These are phyloP conservation scores for Pseudorasbora parva DNA, from an alignment of 2,113 vertebrate species.

Conservation along the genomic window DNA sequence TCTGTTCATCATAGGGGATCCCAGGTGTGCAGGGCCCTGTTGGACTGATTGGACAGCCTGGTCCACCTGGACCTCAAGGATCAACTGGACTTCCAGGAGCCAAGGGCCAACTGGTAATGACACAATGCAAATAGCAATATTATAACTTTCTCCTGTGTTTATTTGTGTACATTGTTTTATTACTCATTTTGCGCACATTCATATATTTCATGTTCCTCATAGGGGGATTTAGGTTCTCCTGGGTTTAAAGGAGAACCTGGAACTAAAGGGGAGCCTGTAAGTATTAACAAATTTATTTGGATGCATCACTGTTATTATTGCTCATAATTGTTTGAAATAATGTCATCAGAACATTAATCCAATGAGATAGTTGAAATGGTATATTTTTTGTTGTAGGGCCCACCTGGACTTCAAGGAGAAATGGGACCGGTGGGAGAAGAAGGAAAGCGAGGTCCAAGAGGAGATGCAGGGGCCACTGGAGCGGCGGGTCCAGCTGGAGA, in stretches of 20 bases:
- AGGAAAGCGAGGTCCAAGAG: conserved; percentile 91
- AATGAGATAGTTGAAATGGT: background rate
- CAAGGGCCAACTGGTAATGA: conserved; percentile 89
- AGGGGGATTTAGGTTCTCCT: conserved; percentile 89
- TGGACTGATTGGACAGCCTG: conserved; percentile 83
- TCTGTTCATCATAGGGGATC: conserved; percentile 76
- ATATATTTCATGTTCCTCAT: conserved; percentile 32
- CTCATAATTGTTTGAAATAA: background rate
- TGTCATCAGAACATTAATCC: background rate
- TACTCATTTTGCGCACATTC: background rate
- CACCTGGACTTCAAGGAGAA: conserved; percentile 85
- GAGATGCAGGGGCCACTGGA: conserved; percentile 87
- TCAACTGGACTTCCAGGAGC: conserved; percentile 87
- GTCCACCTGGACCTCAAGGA: conserved; percentile 90
- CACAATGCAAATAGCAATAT: background rate
- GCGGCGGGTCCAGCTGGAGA: conserved; percentile 86
- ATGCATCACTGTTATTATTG: background rate
- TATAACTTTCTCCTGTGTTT: background rate
- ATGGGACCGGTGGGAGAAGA: conserved; percentile 92
- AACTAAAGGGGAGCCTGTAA: conserved; percentile 92
- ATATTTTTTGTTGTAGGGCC: conserved; percentile 76
- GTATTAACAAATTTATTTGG: conserved; percentile 44
- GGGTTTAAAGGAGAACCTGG: conserved; percentile 97
- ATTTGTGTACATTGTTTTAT: background rate
- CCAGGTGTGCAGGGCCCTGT: conserved; percentile 83